Evolutionary conservation across 2,797 vertebrate genomes (phyloP), one percentile per base, ranked within the genome.

Genomic region (Myotis daubentonii): DNA sequence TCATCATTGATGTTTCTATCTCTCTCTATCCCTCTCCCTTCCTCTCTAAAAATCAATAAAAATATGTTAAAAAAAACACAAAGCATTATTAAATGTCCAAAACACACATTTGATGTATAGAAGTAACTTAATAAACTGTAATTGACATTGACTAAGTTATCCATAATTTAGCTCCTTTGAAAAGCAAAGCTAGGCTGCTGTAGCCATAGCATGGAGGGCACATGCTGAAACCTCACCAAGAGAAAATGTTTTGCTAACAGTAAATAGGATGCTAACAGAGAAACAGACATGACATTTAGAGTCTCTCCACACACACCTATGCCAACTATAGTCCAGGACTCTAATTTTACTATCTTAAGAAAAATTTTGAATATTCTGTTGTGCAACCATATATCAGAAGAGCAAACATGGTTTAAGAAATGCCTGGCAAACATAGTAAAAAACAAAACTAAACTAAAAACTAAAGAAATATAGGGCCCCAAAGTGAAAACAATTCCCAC

Each of bases 341-440:
- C 68, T 49, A 83, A 66, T 79, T 72, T 89, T 74, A 94, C 71
- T 55, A 55, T 65, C 20, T 83, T 87, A 79, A 83, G 51, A 87
- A 94, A 94, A 93, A 86, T 65, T 36, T 23, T 84, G 38, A 92
- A 70, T 62, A 83, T 57, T 82, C n/a, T 72, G 41, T 55, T 90
- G 76, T 47, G 55, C 62, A 93, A 65, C 20, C 47, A 78, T 28
- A 82, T 3, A 82, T 38, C 36, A 7, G 75, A 93, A 82, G 4
- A 94, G 23, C 53, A 93, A 93, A 78, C 72, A 62, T 3, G 3
- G 86, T 71, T 87, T 60, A 79, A 84, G 41, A 94, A 91, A 93
- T 49, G 53, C 75, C 28, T 79, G 38, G 22, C 12, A 89, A 89
- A 84, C 36, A 19, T 3, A 84, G 57, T 30, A 75, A 90, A 62